A percentile compares a stretch with the other conserved stretches of the same genome.
These are phyloP conservation scores for Pterocles orientalis DNA, from an alignment of 2,113 vertebrate genomes.

Conservation along the genomic window DNA sequence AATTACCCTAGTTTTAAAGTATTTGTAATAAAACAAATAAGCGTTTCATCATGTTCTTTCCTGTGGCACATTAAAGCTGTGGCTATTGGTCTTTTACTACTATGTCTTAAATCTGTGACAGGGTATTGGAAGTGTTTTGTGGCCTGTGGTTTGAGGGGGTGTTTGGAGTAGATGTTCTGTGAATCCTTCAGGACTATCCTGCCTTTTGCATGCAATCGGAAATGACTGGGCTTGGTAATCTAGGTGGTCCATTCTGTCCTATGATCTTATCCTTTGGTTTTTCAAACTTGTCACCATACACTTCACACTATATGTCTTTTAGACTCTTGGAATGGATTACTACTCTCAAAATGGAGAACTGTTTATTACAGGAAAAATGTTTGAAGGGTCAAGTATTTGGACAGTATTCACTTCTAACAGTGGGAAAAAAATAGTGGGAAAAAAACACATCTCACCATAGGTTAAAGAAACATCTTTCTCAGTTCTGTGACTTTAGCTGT, in stretches of 20 bases:
- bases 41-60: constrained; percentile 55
- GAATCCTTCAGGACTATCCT: constrained; percentile 19
- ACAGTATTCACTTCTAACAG: constrained; percentile 32
- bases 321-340: constrained; percentile 16
- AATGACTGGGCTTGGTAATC: background rate
- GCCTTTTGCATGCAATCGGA: background rate
- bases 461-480: constrained; percentile 53
- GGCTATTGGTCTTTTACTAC: background rate
- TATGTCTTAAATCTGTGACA: constrained; percentile 11
- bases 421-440: constrained; percentile 49
- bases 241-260: constrained; percentile 29
- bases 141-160: constrained; percentile 56
- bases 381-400: constrained; percentile 58
- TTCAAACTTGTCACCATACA: constrained; percentile 26
- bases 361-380: constrained; percentile 35
- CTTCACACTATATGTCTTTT: constrained; percentile 34
- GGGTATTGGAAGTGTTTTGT: constrained; percentile 18
- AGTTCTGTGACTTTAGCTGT: background rate
- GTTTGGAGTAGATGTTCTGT: constrained; percentile 24
- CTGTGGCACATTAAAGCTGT: constrained; percentile 20
- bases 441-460: constrained; percentile 19
- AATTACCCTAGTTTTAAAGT: constrained; percentile 47
- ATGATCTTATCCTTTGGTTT: constrained; percentile 2
- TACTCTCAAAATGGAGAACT: constrained; percentile 59
- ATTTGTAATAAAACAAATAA: constrained; percentile 65